Conservation (phyloP, 2,797 vertebrate species). For the Alosa sapidissima region DNA sequence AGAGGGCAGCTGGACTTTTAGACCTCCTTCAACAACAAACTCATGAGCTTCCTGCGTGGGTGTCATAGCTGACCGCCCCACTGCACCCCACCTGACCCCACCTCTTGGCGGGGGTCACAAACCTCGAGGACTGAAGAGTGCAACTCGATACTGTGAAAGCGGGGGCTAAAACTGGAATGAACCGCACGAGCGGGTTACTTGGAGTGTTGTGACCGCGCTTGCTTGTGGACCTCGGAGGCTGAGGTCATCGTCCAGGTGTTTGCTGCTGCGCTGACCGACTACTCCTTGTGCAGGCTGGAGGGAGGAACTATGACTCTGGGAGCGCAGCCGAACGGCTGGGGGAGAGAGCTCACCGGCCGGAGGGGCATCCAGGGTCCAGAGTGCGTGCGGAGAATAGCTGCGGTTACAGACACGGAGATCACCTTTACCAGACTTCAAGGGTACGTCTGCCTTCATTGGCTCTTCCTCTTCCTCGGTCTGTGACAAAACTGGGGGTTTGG, state of each 20-base stretch:
- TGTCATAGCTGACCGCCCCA: neutral
- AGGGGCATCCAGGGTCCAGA: neutral
- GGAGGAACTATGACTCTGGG: neutral
- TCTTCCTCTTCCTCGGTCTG: neutral
- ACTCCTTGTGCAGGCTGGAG: neutral
- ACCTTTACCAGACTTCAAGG: neutral
- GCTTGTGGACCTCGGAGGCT: neutral
- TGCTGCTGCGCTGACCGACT: neutral
- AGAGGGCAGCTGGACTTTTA: neutral
- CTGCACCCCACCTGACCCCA: neutral
- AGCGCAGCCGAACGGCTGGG: neutral
- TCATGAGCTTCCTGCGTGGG: neutral
- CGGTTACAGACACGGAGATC: neutral
- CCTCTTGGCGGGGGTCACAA: neutral
- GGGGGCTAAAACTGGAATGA: neutral
- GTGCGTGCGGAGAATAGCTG: neutral
- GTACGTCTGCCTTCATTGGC: neutral
- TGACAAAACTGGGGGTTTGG: neutral
- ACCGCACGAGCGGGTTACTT: neutral
- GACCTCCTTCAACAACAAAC: constrained; percentile 6
- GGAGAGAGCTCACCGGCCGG: neutral
- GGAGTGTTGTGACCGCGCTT: neutral
- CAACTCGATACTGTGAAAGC: neutral
- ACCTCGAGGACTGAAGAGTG: neutral
- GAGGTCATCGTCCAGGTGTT: constrained; percentile 1